These are phyloP conservation scores for Pterois miles DNA, from an alignment of 2,797 vertebrate genomes.

Conservation along the genomic window DNA sequence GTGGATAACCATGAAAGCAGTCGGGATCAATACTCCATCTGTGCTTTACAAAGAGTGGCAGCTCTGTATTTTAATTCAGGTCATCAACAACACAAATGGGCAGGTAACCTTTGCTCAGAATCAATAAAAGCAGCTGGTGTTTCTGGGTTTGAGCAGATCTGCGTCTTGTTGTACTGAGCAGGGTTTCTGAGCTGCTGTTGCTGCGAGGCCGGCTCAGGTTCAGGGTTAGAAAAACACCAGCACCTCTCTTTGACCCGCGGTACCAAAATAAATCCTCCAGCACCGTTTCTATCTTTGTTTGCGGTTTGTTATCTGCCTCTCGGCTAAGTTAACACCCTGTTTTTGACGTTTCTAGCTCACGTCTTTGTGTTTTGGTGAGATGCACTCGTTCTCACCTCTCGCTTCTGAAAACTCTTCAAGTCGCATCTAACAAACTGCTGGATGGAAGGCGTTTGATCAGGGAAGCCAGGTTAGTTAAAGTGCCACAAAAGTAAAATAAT, in stretches of 20 bases:
- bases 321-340: neutral
- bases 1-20: neutral
- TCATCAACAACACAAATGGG: neutral
- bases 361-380: neutral
- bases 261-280: neutral
- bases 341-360: constrained; percentile 36
- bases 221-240: neutral
- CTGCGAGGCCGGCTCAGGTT: neutral
- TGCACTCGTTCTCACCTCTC: constrained; percentile 15
- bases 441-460: constrained; percentile 31
- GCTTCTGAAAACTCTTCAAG: constrained; percentile 10
- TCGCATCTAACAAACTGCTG: constrained; percentile 9
- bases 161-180: neutral
- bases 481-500: neutral
- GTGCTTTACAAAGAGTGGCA: neutral
- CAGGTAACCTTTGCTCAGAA: neutral
- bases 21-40: neutral
- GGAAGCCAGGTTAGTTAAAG: neutral
- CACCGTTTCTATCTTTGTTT: neutral
- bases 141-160: neutral
- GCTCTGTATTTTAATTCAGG: neutral
- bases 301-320: constrained; percentile 3
- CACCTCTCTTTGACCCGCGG: neutral
- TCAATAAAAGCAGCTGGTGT: neutral
- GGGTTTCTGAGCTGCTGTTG: neutral